Base-by-base conservation (phyloP, 2,113 vertebrate genomes). In the Leptobrachium leishanense region DNA sequence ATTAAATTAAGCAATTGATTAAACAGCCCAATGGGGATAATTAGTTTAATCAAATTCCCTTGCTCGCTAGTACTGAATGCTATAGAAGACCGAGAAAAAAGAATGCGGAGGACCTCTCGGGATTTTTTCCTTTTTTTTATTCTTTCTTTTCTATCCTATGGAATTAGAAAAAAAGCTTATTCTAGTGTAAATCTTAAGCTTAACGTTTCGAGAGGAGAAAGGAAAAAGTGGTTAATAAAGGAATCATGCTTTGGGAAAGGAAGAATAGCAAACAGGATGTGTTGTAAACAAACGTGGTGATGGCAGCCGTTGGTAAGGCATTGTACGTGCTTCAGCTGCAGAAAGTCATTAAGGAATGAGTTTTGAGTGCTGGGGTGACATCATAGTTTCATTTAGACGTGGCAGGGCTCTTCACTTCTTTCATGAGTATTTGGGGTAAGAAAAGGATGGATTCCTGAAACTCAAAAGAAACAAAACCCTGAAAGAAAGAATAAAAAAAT, bases 121-220 rank as follows among this genome's bases (percentile, higher is more conserved):
- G 87, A 84, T 84, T 81, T 83, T 68, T 85, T 83, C 20, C 20
- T 31, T 31, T 31, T 31, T 31, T 31, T 31, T 31, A n/a, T n/a
- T 31, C 84, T 84, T 81, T 83, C 68, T 85, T 83, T 72, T 85
- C 86, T 89, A 88, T 89, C 88, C 86, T 84, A 91, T 87, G 92
- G 94, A 95, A 95, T 95, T 95, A 96, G 91, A 92, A 93, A 92
- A 93, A 93, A 90, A 89, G 88, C 90, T 88, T 92, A 88, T 91
- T 93, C 84, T 82, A 92, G 92, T 88, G 57, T 86, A 89, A 86
- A 92, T 83, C 84, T 83, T 55, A 92, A 91, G 90, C 89, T 91
- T 91, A 89, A 86, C 92, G 88, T 91, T 91, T 88, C 83, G 86
- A 86, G 81, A 81, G 81, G 81, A 84, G 81, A 77, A 82, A 12